Conservation (phyloP, 2,797 vertebrate genomes). For the Hipposideros larvatus region DNA sequence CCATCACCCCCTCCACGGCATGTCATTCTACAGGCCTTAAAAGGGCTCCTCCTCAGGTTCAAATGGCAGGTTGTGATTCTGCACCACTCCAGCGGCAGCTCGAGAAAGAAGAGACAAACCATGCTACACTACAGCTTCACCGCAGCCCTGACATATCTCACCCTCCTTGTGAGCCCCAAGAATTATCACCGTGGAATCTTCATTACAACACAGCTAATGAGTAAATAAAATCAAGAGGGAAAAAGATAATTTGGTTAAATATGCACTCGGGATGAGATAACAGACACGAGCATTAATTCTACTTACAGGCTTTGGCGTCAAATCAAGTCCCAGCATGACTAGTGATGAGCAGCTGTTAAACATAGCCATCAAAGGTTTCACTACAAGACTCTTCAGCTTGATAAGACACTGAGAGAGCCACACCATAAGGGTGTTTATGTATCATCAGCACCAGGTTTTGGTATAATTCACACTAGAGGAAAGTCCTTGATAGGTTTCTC, state of each 20-base stretch:
- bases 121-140: not conserved
- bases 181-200: constrained; percentile 74
- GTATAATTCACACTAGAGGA: not conserved
- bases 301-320: constrained; percentile 67
- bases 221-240: constrained; percentile 82
- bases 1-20: too few relatives aligned
- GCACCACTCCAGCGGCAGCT: not conserved
- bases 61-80: not conserved
- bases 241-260: constrained; percentile 82
- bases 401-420: not conserved
- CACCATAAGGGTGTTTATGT: not conserved
- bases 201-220: constrained; percentile 78
- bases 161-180: constrained; percentile 4
- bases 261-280: constrained; percentile 77
- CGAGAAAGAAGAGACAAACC: not conserved
- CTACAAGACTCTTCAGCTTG: not conserved
- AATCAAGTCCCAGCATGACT: constrained; percentile 59
- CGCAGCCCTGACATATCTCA: not conserved
- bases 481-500: not conserved
- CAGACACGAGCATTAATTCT: constrained; percentile 76
- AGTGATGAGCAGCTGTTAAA: constrained; percentile 1
- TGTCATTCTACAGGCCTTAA: not conserved
- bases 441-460: not conserved
- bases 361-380: constrained; percentile 33
- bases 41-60: not conserved